Evolutionary conservation across 2,888 invertebrate species (phyloP).

Genomic region (Pomacea canaliculata): DNA sequence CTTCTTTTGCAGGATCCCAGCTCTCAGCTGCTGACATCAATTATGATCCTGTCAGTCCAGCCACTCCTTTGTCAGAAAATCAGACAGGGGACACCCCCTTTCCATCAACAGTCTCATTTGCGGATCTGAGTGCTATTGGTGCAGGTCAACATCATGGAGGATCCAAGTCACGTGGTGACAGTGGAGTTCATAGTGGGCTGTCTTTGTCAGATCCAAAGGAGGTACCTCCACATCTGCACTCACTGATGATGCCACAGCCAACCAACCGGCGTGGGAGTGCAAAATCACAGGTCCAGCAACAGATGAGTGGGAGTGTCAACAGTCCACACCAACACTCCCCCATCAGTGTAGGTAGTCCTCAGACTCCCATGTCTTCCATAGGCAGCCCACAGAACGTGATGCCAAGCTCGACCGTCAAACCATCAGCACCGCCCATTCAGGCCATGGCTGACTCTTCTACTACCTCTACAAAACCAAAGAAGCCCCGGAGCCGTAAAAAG

Average conservation of each 20-base stretch:
- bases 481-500: conserved; percentile 50
- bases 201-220: conserved; percentile 29
- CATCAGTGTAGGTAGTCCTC: conserved; percentile 46
- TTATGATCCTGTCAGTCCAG: conserved; percentile 62
- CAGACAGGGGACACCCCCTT: conserved; percentile 21
- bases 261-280: conserved; percentile 22
- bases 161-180: conserved; percentile 20
- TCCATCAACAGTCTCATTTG: conserved; percentile 33
- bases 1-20: conserved; percentile 30
- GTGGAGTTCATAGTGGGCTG: conserved; percentile 28
- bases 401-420: conserved; percentile 46
- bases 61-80: conserved; percentile 47
- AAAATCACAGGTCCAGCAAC: conserved; percentile 24
- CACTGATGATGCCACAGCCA: conserved; percentile 33
- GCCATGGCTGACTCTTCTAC: conserved; percentile 66
- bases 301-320: conserved; percentile 35
- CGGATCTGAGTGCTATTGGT: conserved; percentile 34
- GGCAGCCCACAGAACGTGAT: conserved; percentile 49
- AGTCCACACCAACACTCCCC: conserved; percentile 49
- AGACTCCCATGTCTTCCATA: conserved; percentile 38
- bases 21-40: conserved; percentile 43
- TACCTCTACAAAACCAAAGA: conserved; percentile 59
- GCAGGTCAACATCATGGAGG: conserved; percentile 11
- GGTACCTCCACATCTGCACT: conserved; percentile 30
- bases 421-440: conserved; percentile 54